A percentile compares a stretch with the other conserved stretches of the same genome.
phyloP scores from a whole-genome alignment of 2,888 invertebrate species.

The Prosapia bicincta region DNA sequence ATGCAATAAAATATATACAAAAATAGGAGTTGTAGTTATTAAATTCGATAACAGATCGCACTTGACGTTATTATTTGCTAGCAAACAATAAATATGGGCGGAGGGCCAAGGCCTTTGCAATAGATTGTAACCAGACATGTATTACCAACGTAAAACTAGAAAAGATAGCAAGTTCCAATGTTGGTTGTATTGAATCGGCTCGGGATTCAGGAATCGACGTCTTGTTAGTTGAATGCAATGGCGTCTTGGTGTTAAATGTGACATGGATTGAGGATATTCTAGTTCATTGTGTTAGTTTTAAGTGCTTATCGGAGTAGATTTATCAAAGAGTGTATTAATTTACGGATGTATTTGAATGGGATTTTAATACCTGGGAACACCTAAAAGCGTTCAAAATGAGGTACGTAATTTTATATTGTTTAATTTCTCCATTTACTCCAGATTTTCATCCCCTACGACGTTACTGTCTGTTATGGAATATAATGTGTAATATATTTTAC shows the following conservation, averaged over 20 bases:
- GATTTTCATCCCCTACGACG: neutral
- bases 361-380: constrained; percentile 2
- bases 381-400: neutral
- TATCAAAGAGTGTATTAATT: neutral
- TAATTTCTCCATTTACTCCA: neutral
- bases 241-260: neutral
- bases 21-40: no score
- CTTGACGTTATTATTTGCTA: neutral
- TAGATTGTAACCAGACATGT: neutral
- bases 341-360: constrained; percentile 2
- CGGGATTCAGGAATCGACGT: neutral
- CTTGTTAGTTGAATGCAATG: neutral
- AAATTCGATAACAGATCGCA: neutral
- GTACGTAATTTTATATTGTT: neutral
- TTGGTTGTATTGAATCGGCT: neutral
- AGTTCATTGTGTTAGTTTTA: neutral
- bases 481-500: neutral
- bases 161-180: neutral
- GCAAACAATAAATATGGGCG: neutral
- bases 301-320: neutral
- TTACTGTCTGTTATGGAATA: neutral
- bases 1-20: no score
- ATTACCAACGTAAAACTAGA: neutral
- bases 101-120: neutral
- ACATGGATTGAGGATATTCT: neutral